Conservation (phyloP, 2,113 vertebrate genomes). For the Phodopus roborovskii region DNA sequence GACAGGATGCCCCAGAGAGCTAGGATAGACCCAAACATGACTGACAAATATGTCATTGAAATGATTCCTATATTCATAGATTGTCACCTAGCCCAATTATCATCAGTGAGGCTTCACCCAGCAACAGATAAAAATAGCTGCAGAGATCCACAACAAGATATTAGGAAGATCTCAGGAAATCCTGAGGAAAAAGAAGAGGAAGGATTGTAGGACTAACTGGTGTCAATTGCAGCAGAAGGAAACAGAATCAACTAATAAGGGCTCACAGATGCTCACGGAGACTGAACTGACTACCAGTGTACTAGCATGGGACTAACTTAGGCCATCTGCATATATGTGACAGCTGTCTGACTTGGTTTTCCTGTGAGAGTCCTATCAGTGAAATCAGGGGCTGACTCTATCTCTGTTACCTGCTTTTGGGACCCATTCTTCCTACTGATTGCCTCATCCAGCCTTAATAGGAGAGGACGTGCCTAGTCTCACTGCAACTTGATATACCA, state of each 20-base stretch:
- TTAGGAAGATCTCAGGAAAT: background rate
- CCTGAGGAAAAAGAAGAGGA: background rate
- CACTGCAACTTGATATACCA: background rate
- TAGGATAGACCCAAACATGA: too few species aligned
- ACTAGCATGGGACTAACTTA: background rate
- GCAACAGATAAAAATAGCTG: too few species aligned
- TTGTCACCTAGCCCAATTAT: too few species aligned
- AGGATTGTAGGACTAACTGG: background rate
- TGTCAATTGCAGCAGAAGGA: background rate
- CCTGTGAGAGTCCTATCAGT: background rate
- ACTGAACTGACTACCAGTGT: background rate
- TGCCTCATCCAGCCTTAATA: background rate
- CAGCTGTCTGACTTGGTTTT: background rate
- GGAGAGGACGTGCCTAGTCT: background rate
- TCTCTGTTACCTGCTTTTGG: background rate
- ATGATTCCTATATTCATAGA: too few species aligned
- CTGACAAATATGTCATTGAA: too few species aligned
- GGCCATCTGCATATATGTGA: background rate
- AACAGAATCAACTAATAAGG: background rate
- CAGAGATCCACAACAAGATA: background rate
- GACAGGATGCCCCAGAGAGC: too few species aligned
- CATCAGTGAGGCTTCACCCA: too few species aligned
- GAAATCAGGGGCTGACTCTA: background rate
- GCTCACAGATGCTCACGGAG: background rate
- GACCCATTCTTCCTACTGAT: background rate